Conservation (phyloP, 2,113 vertebrate species). For the Alaudala cheleensis region DNA sequence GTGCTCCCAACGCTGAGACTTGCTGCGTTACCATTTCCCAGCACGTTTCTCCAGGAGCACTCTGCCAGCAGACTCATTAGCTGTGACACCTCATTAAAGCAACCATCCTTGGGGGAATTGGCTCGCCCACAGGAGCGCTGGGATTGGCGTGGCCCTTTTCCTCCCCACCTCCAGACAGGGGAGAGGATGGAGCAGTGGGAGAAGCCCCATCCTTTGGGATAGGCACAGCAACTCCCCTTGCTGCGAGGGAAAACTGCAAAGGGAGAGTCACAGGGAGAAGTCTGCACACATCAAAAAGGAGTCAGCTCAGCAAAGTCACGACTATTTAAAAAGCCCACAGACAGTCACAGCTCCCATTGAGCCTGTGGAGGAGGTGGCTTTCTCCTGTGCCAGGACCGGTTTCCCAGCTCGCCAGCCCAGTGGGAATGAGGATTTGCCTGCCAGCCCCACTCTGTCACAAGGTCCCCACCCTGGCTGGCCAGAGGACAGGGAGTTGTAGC, state of each 20-base stretch:
- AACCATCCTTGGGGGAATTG: not conserved
- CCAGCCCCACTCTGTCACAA: not conserved
- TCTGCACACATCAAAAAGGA: constrained; percentile 37
- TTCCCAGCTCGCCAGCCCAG: not conserved
- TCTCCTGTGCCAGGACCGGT: not conserved
- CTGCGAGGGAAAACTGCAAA: not conserved
- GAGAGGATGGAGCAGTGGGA: not conserved
- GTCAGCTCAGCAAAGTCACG: not conserved
- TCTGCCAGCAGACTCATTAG: constrained; percentile 17
- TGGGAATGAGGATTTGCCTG: not conserved
- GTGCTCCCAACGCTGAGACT: rapidly evolving
- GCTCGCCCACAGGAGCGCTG: not conserved
- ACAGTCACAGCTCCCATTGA: not conserved
- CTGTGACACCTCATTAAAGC: constrained; percentile 13
- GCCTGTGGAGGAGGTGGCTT: not conserved
- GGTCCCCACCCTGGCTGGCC: not conserved
- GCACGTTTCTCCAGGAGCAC: not conserved
- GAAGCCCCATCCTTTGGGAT: not conserved
- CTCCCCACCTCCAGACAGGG: not conserved
- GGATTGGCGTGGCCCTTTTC: not conserved
- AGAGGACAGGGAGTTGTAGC: not conserved
- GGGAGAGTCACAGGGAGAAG: not conserved
- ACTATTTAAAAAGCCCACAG: constrained; percentile 12
- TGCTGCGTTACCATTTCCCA: not conserved
- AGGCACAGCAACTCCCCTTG: rapidly evolving